Base-by-base conservation (phyloP, 2,888 invertebrate species). In the Gortyna flavago region DNA sequence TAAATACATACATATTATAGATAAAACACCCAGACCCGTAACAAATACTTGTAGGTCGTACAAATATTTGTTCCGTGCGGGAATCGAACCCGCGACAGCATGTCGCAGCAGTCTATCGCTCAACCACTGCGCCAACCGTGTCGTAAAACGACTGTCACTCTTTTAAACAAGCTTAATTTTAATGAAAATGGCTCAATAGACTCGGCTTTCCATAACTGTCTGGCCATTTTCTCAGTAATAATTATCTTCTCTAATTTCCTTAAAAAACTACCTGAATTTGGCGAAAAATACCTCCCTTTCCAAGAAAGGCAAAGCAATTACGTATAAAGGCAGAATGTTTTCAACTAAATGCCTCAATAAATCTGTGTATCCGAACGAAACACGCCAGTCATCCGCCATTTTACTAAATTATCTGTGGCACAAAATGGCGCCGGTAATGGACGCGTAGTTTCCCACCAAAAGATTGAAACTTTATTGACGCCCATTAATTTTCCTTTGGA, bases 371-470 rank as follows among this genome's bases (percentile, higher is more conserved):
- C 69, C 85, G 64, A 82, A 88, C 83, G 81, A 78, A 87, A 90
- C 80, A 68, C 81, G 92, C 92, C 87, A 90, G 90, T 93, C 93
- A 93, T 89, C 85, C 87, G 87, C 90, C 92, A 90, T 92, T 93
- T 92, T 91, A 88, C 85, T 87, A 91, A 90, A 92, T 92, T 91
- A 89, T 90, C 88, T 88, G 81, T 77, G 80, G 79, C 67, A 80
- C 86, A 90, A 91, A 89, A 91, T 91, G 90, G 89, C 87, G 74
- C 74, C 83, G 75, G 76, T 89, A 89, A 88, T 88, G 87, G 87
- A 85, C 79, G 83, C 83, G 85, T 88, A 86, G 85, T 89, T 89
- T 86, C 85, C 80, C 87, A 84, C 86, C 85, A 86, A 89, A 89
- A 90, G 88, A 90, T 91, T 90, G 89, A 87, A 89, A 90, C 86